phyloP scores from a whole-genome alignment of 2,113 vertebrate species.

The Antechinus stuartii region DNA sequence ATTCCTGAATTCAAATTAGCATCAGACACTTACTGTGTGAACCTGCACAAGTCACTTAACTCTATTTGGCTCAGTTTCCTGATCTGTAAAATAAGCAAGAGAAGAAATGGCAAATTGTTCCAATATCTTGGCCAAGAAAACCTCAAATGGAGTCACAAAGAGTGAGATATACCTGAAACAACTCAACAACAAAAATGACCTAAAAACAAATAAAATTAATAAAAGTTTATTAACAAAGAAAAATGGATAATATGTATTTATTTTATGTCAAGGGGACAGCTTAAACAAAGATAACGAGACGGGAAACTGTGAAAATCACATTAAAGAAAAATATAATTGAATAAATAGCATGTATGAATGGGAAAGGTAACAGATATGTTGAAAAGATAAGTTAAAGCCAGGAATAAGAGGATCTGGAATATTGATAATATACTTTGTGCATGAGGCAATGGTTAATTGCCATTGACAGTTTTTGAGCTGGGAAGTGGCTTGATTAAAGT shows the following conservation, averaged over 20 bases:
- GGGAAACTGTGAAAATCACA: neutral
- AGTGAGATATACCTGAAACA: neutral
- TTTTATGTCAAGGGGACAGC: neutral
- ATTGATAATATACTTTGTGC: neutral
- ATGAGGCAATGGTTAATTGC: neutral
- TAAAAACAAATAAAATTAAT: neutral
- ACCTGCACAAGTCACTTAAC: neutral
- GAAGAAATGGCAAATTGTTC: neutral
- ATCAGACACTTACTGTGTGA: neutral
- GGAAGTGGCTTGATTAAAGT: no score
- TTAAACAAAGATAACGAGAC: neutral
- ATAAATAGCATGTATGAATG: neutral
- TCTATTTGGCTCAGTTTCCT: neutral
- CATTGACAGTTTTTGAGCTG: neutral
- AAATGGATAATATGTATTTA: neutral
- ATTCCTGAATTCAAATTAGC: neutral
- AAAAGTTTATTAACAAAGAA: neutral
- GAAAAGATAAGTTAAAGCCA: neutral
- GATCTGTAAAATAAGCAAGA: neutral
- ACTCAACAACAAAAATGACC: neutral
- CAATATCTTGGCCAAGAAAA: neutral
- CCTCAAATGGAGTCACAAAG: neutral
- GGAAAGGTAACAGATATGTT: neutral
- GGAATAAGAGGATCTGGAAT: neutral
- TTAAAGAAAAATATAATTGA: neutral